These are phyloP conservation scores for Helicoverpa armigera DNA, from an alignment of 1,140 invertebrate species.

Conservation along the genomic window DNA sequence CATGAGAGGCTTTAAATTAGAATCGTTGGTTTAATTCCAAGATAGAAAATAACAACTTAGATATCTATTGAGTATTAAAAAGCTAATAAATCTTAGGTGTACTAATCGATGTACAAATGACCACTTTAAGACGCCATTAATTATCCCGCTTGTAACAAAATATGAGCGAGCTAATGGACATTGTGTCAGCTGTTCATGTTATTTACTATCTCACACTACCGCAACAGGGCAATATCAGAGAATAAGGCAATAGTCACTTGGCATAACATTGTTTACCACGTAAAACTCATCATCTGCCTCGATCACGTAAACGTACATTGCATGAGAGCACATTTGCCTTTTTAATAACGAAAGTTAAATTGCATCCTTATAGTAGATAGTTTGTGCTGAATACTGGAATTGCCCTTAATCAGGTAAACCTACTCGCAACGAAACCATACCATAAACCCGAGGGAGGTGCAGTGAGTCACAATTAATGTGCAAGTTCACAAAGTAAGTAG, in stretches of 20 bases:
- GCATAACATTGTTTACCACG: neutral
- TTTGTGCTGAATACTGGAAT: too few species aligned
- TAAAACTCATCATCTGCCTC: too few species aligned
- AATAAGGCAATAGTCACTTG: neutral
- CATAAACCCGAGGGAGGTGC: too few species aligned
- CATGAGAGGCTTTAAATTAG: neutral
- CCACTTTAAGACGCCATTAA: conserved; percentile 26
- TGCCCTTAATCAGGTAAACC: too few species aligned
- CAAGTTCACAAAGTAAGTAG: neutral
- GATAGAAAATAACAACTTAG: too few species aligned
- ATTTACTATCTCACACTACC: neutral
- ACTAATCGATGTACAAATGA: neutral
- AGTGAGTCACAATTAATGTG: too few species aligned
- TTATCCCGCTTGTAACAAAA: conserved; percentile 18
- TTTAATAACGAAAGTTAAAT: too few species aligned
- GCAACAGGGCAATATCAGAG: neutral
- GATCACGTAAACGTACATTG: too few species aligned
- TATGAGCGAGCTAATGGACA: conserved; percentile 13
- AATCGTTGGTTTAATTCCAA: neutral
- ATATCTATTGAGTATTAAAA: neutral
- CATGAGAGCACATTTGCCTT: too few species aligned
- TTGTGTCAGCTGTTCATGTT: conserved; percentile 2
- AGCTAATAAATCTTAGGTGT: neutral
- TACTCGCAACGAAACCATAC: too few species aligned
- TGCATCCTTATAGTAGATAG: too few species aligned